A percentile compares a stretch with the other conserved stretches of the same genome.
These are phyloP conservation scores for Antennarius maculatus DNA, from an alignment of 2,797 vertebrate genomes.

Conservation along the genomic window DNA sequence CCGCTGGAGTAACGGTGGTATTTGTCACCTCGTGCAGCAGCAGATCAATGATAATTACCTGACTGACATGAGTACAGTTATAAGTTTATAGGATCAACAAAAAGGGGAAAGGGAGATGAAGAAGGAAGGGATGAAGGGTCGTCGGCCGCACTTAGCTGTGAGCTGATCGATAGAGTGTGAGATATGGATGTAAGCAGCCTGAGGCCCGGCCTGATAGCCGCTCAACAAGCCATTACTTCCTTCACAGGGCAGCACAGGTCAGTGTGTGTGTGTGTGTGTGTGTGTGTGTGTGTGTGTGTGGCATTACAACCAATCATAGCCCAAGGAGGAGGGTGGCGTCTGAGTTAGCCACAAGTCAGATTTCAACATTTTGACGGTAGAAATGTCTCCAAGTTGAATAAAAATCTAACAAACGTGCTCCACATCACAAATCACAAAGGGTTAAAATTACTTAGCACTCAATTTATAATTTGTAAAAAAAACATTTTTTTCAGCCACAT, in stretches of 20 bases:
- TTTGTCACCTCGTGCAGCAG: slow-evolving; percentile 87
- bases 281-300: slow-evolving; percentile 15
- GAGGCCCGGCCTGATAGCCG: slow-evolving; percentile 51
- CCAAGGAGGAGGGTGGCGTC: background rate
- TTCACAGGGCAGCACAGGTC: slow-evolving; percentile 33
- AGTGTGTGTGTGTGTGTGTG: slow-evolving; percentile 24
- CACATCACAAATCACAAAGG: no score
- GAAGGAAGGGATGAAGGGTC: slow-evolving; percentile 66
- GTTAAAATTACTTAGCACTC: no score
- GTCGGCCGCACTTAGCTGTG: slow-evolving; percentile 66
- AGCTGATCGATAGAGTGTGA: slow-evolving; percentile 71
- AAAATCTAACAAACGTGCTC: no score
- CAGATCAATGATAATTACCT: slow-evolving; percentile 97
- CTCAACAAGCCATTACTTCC: slow-evolving; percentile 71
- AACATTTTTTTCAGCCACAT: background rate
- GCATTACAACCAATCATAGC: slow-evolving; percentile 11
- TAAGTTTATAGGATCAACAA: slow-evolving; percentile 94
- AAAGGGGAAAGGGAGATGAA: slow-evolving; percentile 72
- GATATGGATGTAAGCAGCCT: slow-evolving; percentile 63
- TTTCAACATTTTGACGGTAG: no score
- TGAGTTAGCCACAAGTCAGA: background rate
- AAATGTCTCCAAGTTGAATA: background rate
- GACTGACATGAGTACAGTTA: slow-evolving; percentile 94
- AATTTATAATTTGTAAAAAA: no score
- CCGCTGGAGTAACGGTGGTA: slow-evolving; percentile 77